phyloP scores from a whole-genome alignment of 2,797 vertebrate species.

The Oreortyx pictus region DNA sequence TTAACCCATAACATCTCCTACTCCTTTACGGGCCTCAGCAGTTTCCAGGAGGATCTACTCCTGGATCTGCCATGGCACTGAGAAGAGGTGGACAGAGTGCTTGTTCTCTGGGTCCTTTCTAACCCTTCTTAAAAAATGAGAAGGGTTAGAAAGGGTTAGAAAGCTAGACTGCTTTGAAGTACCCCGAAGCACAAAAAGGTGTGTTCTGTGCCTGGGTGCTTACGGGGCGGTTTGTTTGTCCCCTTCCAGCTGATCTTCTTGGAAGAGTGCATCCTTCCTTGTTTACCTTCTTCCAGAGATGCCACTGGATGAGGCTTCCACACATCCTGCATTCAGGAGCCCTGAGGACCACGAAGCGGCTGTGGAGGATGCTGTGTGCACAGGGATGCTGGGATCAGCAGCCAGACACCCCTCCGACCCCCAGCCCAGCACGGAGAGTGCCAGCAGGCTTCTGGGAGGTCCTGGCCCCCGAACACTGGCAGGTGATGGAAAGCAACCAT shows the following conservation, averaged over 20 bases:
- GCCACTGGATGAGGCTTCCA: fast-evolving
- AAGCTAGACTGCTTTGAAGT: no score
- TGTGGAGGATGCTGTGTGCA: neutral
- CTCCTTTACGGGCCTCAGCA: no score
- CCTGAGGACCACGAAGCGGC: neutral
- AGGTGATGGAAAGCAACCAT: neutral
- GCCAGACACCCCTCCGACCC: fast-evolving
- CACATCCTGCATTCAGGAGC: conserved; percentile 27
- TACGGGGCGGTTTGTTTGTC: neutral
- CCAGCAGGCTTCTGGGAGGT: neutral
- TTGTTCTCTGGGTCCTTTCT: no score
- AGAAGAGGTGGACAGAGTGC: no score
- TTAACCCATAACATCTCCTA: no score
- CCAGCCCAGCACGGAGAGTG: neutral
- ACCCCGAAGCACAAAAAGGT: fast-evolving
- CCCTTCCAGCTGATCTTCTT: conserved; percentile 80
- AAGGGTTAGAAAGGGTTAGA: no score
- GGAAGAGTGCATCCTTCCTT: conserved; percentile 62
- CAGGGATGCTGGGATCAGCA: neutral
- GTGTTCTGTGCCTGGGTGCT: neutral
- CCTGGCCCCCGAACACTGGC: fast-evolving
- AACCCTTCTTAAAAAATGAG: no score
- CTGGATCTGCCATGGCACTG: no score
- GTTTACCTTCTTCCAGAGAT: neutral
- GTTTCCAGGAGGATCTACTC: no score